Percentiles rank a stretch among this genome's conserved stretches.
These are phyloP conservation scores for Brachionus rotundiformis DNA, from an alignment of 1,140 invertebrate species.

Conservation along the genomic window DNA sequence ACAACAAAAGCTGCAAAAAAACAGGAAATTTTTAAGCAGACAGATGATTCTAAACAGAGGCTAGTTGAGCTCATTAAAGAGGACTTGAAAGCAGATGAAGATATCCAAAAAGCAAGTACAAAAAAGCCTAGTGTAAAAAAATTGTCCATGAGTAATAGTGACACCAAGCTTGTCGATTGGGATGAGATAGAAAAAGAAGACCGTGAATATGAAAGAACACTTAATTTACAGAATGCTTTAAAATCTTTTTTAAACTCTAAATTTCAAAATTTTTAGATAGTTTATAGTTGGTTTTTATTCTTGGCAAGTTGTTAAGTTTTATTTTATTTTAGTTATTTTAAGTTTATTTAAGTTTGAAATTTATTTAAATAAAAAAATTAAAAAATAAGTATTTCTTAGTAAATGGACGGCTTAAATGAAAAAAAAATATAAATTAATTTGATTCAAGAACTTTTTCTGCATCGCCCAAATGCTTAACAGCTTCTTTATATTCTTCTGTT, in stretches of 20 bases:
- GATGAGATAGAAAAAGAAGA: conserved; percentile 32
- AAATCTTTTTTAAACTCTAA: conserved; percentile 9
- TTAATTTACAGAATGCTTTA: neutral
- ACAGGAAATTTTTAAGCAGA: neutral
- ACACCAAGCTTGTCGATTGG: neutral
- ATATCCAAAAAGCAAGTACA: neutral
- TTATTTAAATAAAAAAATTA: neutral
- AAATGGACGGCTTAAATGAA: neutral
- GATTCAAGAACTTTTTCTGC: conserved; percentile 36
- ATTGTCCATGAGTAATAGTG: neutral
- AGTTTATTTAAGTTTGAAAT: neutral
- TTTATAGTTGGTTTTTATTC: neutral
- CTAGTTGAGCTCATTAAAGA: neutral
- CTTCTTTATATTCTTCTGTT: conserved; percentile 39
- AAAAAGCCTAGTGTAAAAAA: conserved; percentile 5
- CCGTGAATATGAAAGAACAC: conserved; percentile 12
- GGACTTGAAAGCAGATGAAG: neutral
- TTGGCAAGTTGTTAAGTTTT: neutral
- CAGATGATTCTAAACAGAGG: neutral
- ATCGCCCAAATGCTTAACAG: conserved; percentile 2
- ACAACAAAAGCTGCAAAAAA: neutral
- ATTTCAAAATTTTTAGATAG: neutral
- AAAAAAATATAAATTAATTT: neutral
- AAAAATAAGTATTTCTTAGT: neutral
- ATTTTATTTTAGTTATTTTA: neutral